These are phyloP conservation scores for Coreoperca whiteheadi DNA, from an alignment of 2,113 vertebrate genomes.

Conservation along the genomic window DNA sequence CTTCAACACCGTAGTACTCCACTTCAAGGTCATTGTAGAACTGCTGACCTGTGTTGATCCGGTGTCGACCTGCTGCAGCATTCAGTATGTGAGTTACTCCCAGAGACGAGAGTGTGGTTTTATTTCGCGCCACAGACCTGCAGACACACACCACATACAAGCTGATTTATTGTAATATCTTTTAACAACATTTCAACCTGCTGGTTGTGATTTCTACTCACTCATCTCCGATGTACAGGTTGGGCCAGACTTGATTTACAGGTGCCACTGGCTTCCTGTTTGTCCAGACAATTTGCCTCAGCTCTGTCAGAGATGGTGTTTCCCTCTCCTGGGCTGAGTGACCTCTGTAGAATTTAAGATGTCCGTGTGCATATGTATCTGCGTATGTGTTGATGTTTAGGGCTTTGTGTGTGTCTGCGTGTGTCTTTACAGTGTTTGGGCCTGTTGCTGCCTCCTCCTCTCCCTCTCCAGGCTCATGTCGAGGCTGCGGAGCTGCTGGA, in stretches of 20 bases:
- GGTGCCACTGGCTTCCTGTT: constrained; percentile 59
- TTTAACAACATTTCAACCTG: not conserved
- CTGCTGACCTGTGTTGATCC: constrained; percentile 84
- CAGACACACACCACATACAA: constrained; percentile 21
- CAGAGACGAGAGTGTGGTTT: constrained; percentile 81
- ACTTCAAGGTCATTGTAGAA: constrained; percentile 84
- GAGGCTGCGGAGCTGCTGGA: constrained; percentile 83
- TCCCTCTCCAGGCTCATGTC: constrained; percentile 79
- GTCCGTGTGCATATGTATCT: constrained; percentile 11
- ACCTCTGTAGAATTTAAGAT: constrained; percentile 49
- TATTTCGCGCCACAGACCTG: constrained; percentile 81
- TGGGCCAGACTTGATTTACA: constrained; percentile 63
- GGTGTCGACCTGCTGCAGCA: constrained; percentile 82
- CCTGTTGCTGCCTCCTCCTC: constrained; percentile 60
- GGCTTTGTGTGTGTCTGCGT: constrained; percentile 11
- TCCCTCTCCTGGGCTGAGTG: constrained; percentile 44
- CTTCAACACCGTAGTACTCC: constrained; percentile 86
- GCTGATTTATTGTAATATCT: not conserved
- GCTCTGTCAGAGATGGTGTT: constrained; percentile 49
- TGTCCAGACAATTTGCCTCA: constrained; percentile 63
- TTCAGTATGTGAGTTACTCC: constrained; percentile 88
- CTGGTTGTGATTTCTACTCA: constrained; percentile 29
- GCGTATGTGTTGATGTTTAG: not conserved
- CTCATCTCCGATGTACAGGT: constrained; percentile 65
- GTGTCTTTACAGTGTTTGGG: constrained; percentile 69